Evolutionary conservation across 2,113 vertebrate genomes (phyloP), one percentile per base, ranked within the genome.

Genomic region (Ceuthmochares aereus): DNA sequence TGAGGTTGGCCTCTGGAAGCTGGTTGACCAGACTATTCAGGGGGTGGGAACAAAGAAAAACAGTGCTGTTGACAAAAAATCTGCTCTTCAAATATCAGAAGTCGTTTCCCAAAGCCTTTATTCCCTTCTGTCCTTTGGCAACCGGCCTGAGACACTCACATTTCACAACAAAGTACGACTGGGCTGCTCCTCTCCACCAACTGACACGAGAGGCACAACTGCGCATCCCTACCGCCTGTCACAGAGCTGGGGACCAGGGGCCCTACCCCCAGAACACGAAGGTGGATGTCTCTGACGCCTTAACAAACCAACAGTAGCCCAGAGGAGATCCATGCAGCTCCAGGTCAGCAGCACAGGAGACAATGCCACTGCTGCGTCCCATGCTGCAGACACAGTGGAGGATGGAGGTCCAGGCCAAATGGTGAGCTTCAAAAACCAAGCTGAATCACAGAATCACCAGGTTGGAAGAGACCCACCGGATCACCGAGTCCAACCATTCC

Each of bases 1-100:
- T 93, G 66, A 95, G 80, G 77, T 98, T 98, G 60, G 98, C 98
- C 79, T 98, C 97, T 16, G 98, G 98, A 51, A 98, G 97, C 95
- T 98, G 97, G 36, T 87, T 97, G 82, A 98, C 89, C 2, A 98
- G 93, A 37, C 98, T 98, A 19, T 70, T 49, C 29, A 69, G 21
- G 32, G 66, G 34, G n/a, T 40, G 37, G 34, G 14, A 69, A 73
- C 27, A 90, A 84, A 74, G 49, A 12, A 68, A 69, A 94, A 78
- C 25, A 64, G 8, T 12, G 47, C 15, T 87, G 78, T 76, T 93
- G 30, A 84, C 26, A 86, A 59, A 40, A 79, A 17, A 27, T 69
- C 47, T 54, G 25, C 56, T 80, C 22, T 59, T 66, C 27, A 30
- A 29, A 47, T 52, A 29, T 12, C 43, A 70, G 30, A 62, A 34